Evolutionary conservation across 2,888 invertebrate species (phyloP).

Genomic region (Gymnoscelis rufifasciata): DNA sequence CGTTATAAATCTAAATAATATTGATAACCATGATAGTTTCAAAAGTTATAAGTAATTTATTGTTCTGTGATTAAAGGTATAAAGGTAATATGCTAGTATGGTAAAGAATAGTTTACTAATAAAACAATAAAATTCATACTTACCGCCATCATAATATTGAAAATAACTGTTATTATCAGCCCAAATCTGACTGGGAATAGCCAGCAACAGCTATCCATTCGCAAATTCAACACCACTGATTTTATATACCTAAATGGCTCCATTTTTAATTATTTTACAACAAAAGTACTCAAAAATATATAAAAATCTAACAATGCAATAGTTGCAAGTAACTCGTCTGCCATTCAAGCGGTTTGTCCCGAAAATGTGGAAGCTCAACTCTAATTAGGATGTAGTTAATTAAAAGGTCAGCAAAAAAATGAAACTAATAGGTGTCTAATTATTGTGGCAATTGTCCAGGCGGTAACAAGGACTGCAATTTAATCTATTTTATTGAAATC

Average conservation of each 20-base stretch:
- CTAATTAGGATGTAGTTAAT: conserved; percentile 60
- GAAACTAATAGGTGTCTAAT: conserved; percentile 26
- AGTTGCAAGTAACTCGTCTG: conserved; percentile 2
- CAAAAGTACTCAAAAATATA: neutral
- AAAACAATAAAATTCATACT: conserved; percentile 29
- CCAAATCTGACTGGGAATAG: conserved; percentile 51
- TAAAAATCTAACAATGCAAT: neutral
- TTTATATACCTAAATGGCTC: conserved; percentile 41
- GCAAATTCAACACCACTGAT: conserved; percentile 42
- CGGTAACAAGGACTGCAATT: conserved; percentile 27
- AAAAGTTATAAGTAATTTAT: no score
- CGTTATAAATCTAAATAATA: no score
- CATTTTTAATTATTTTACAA: conserved; percentile 12
- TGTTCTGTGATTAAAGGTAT: no score
- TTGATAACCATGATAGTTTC: no score
- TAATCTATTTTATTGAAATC: conserved; percentile 7
- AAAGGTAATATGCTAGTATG: no score
- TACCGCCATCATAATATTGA: conserved; percentile 50
- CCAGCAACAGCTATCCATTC: conserved; percentile 53
- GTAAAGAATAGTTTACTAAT: no score
- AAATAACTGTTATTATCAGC: conserved; percentile 46
- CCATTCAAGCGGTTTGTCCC: conserved; percentile 23
- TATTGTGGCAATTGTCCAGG: conserved; percentile 38
- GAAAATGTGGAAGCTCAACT: conserved; percentile 30
- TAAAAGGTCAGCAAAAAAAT: conserved; percentile 47